These are phyloP conservation scores for Cotesia typhae DNA, from an alignment of 1,140 invertebrate species.

Conservation along the genomic window DNA sequence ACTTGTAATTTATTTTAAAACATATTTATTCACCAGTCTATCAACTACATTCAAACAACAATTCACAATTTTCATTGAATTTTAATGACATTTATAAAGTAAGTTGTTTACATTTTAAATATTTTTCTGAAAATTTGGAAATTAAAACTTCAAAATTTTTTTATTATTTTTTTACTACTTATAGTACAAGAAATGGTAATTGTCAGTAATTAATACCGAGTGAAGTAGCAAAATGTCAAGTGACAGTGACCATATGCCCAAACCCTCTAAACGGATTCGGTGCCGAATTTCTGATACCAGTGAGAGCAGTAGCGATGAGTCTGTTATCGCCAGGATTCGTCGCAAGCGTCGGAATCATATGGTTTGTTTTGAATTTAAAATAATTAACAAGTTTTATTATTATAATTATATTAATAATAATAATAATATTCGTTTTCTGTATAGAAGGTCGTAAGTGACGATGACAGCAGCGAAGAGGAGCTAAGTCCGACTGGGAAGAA, in stretches of 20 bases:
- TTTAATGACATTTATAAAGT: too few relatives aligned
- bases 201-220: not conserved
- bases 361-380: constrained; percentile 36
- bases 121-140: too few relatives aligned
- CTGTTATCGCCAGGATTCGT: constrained; percentile 46
- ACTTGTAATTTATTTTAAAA: not conserved
- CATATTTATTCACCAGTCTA: not conserved
- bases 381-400: too few relatives aligned
- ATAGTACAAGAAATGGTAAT: not conserved
- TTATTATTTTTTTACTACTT: constrained; percentile 31
- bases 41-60: not conserved
- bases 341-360: constrained; percentile 51
- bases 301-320: constrained; percentile 58
- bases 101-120: too few relatives aligned
- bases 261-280: constrained; percentile 46
- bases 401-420: too few relatives aligned
- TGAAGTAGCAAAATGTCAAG: constrained; percentile 55
- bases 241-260: constrained; percentile 47
- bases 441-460: constrained; percentile 55
- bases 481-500: constrained; percentile 46
- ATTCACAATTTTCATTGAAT: not conserved
- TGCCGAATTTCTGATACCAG: constrained; percentile 49
- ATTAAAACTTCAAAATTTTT: not conserved
- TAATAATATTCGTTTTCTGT: constrained; percentile 25
- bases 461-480: constrained; percentile 58